Evolutionary conservation across 2,797 vertebrate species (phyloP), one percentile per base, ranked within the genome.

Genomic region (Vultur gryphus): DNA sequence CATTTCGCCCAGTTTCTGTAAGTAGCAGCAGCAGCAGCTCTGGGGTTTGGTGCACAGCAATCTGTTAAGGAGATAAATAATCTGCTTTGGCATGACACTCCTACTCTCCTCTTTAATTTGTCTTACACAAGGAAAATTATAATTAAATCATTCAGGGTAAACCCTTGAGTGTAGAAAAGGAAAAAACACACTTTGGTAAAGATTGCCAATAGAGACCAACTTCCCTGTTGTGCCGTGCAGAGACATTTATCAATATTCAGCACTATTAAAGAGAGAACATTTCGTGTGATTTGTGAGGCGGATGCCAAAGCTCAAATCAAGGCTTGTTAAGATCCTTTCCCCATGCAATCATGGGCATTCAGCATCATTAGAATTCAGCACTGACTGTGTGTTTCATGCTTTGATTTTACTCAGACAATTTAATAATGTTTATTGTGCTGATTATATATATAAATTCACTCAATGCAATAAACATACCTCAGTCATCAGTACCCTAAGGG

Each of bases 41-140:
- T 97, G 98, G 99, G 99, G 97, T 99, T 98, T 98, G 98, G 98
- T 98, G 98, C 98, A 95, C 97, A 97, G 98, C 99, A 99, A 98
- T 99, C 99, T 99, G 99, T 99, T 99, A 98, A 98, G 97, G 98
- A 99, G 99, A 99, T 99, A 99, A 99, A 99, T 99, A 98, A 99
- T 99, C 99, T 98, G 98, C 99, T 99, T 98, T 99, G 98, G 98
- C 98, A 98, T 98, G 97, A 98, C 98, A 98, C 98, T 98, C 98
- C 98, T 98, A 98, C 98, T 98, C 98, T 98, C 97, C 98, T 98
- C 98, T 99, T 99, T 99, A 99, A 99, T 99, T 99, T 99, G 98
- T 99, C 98, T 99, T 99, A 98, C 98, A 99, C 98, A 97, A 98
- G 98, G 98, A 99, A 99, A 98, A 98, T 98, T 98, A 98, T 99